phyloP scores from a whole-genome alignment of 2,113 vertebrate species.

The Murina feae region DNA sequence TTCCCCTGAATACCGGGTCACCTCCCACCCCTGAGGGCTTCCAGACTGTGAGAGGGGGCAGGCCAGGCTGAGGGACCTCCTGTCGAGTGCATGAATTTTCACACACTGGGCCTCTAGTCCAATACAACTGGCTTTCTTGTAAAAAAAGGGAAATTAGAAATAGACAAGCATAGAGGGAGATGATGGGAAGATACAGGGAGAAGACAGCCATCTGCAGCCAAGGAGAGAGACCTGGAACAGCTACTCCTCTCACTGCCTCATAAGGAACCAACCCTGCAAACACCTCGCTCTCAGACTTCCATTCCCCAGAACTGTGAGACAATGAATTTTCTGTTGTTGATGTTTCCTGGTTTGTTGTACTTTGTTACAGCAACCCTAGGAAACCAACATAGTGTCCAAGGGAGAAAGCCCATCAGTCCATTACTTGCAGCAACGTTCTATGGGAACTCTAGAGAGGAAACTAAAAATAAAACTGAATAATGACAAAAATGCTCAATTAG shows the following conservation, averaged over 20 bases:
- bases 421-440: neutral
- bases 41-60: too few relatives aligned
- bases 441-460: conserved; percentile 52
- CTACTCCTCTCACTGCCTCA: neutral
- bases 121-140: neutral
- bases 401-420: neutral
- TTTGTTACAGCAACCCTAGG: neutral
- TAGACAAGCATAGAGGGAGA: neutral
- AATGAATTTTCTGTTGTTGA: neutral
- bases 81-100: too few relatives aligned
- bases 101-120: too few relatives aligned
- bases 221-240: neutral
- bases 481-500: conserved; percentile 68
- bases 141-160: neutral
- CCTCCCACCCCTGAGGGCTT: too few relatives aligned
- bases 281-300: neutral
- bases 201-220: neutral
- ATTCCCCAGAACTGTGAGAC: neutral
- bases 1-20: too few relatives aligned
- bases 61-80: too few relatives aligned
- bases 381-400: neutral
- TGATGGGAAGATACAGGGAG: neutral
- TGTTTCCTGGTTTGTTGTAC: rapidly evolving
- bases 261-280: neutral
- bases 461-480: conserved; percentile 51